phyloP scores from a whole-genome alignment of 2,888 invertebrate species.

The Cordilura impudica region DNA sequence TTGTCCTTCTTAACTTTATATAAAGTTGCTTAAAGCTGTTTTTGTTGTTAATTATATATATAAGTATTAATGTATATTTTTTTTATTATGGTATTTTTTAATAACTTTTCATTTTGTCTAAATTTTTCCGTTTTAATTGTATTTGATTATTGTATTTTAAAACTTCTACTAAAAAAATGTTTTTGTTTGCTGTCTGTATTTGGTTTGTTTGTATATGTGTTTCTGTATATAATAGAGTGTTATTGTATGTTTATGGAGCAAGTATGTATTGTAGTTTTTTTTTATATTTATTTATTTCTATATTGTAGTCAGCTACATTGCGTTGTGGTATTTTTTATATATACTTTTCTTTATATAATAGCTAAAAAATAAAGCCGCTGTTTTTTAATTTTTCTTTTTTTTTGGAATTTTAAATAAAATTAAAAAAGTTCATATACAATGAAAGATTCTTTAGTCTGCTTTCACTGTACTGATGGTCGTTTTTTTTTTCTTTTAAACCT shows the following conservation, averaged over 20 bases:
- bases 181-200: not conserved
- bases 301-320: conserved; percentile 32
- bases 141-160: conserved; percentile 42
- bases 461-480: conserved; percentile 16
- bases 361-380: conserved; percentile 39
- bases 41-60: conserved; percentile 3
- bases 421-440: not conserved
- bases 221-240: conserved; percentile 2
- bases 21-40: conserved; percentile 52
- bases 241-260: not conserved
- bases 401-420: conserved; percentile 12
- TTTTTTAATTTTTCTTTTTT: conserved; percentile 12
- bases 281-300: conserved; percentile 1
- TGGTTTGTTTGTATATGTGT: not conserved
- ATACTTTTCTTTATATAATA: conserved; percentile 11
- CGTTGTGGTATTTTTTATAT: conserved; percentile 6
- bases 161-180: conserved; percentile 42
- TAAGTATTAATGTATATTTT: conserved; percentile 11
- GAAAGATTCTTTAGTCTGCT: conserved; percentile 6
- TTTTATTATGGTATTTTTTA: conserved; percentile 12
- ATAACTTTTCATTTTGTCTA: conserved; percentile 13
- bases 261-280: not conserved
- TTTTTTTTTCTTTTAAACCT: not conserved
- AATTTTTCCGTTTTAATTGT: conserved; percentile 46
- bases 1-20: conserved; percentile 60